Conservation (phyloP, 2,888 invertebrate genomes). For the Dicyrtoma fusca region DNA sequence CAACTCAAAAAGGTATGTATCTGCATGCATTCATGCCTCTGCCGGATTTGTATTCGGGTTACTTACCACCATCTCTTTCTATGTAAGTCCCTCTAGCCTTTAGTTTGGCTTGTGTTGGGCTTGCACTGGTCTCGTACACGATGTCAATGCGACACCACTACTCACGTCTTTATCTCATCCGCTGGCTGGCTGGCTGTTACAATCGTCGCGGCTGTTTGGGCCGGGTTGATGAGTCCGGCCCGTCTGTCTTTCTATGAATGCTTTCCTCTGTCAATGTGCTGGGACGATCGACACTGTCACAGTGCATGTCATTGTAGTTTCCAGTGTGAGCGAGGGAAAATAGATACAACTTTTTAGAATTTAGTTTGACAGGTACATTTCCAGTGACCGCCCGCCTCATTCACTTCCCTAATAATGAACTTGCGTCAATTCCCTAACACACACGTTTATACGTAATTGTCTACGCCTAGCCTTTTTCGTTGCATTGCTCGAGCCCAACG, state of each 20-base stretch:
- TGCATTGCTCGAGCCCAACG: neutral
- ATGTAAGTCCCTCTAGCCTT: too few relatives aligned
- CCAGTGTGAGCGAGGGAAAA: neutral
- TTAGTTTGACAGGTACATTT: conserved; percentile 35
- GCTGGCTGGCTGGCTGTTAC: too few relatives aligned
- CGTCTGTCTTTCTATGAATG: conserved; percentile 11
- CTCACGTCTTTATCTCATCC: too few relatives aligned
- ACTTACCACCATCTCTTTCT: neutral
- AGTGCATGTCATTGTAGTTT: neutral
- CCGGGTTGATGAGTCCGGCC: neutral
- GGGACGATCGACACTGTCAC: neutral
- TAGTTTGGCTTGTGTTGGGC: too few relatives aligned
- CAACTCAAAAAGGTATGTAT: neutral
- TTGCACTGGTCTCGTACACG: too few relatives aligned
- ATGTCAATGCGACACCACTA: too few relatives aligned
- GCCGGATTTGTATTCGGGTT: too few relatives aligned
- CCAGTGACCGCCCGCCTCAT: conserved; percentile 15
- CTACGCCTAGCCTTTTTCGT: neutral
- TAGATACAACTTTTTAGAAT: conserved; percentile 11
- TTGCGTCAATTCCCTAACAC: conserved; percentile 14
- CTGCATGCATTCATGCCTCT: neutral
- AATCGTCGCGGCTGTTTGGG: too few relatives aligned
- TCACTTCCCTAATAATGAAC: conserved; percentile 16
- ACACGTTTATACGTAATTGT: neutral
- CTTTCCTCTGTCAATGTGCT: neutral